phyloP scores from a whole-genome alignment of 2,888 invertebrate genomes.

The Eupithecia centaureata region DNA sequence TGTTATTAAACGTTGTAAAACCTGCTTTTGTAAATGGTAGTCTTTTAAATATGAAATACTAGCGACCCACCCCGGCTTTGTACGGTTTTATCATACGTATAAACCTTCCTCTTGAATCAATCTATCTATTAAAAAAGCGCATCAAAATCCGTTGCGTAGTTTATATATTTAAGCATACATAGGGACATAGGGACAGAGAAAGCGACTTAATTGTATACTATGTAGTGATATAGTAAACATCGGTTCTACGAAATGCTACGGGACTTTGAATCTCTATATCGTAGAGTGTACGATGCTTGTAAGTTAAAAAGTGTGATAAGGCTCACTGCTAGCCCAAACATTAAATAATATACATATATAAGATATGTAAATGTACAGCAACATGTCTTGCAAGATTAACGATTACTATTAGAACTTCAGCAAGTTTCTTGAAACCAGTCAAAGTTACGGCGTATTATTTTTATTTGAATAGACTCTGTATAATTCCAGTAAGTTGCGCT shows the following conservation, averaged over 20 bases:
- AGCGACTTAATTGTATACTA: too few relatives aligned
- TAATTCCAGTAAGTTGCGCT: conserved; percentile 52
- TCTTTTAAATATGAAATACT: too few relatives aligned
- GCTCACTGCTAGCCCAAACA: not conserved
- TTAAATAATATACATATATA: not conserved
- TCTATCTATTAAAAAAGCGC: too few relatives aligned
- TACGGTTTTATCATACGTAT: too few relatives aligned
- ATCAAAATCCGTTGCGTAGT: too few relatives aligned
- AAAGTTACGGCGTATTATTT: conserved; percentile 43
- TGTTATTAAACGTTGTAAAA: too few relatives aligned
- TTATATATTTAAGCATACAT: too few relatives aligned
- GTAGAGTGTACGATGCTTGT: not conserved
- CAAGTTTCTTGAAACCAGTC: conserved; percentile 24
- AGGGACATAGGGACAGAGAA: too few relatives aligned
- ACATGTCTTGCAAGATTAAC: conserved; percentile 29
- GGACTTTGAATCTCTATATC: not conserved
- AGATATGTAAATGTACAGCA: conserved; percentile 1
- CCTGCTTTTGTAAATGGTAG: too few relatives aligned
- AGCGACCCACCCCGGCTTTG: too few relatives aligned
- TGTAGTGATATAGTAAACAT: too few relatives aligned
- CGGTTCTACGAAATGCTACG: not conserved
- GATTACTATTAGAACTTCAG: conserved; percentile 28
- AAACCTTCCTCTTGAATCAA: too few relatives aligned
- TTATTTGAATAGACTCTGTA: conserved; percentile 44
- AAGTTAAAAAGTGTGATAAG: not conserved